Evolutionary conservation across 37 sponge, comb jelly and placozoan species (phyloP), one percentile per base, ranked within the genome.

Genomic region (Ephydatia muelleri): DNA sequence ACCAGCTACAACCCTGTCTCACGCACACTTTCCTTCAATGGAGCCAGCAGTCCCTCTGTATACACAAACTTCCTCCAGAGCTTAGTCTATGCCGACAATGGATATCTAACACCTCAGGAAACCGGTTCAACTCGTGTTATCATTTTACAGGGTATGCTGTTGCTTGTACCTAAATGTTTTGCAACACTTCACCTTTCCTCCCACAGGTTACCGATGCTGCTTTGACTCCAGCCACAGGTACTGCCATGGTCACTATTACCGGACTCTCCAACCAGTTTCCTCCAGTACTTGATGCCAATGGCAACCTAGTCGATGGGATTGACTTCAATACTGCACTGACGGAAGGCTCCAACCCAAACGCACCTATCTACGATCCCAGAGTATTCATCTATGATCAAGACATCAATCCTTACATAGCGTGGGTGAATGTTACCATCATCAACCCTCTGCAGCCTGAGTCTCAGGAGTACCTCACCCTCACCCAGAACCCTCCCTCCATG

Each of bases 231-330:
- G 57, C 57, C 1, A 57, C 57, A 57, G 57, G 57, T 14, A 57
- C 68, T 14, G 74, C 85, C 33, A 31, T 68, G 26, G 49, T 84
- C n/a, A 67, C n/a, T 27, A 38, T 90, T 21, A 80, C 33, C 34
- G 90, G 84, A 33, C 90, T 85, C 23, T 82, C 86, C n/a, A 92
- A 88, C 39, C 89, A 87, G 70, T 32, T 49, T 35, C 29, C 68
- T 48, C 94, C 94, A 8, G 75, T 87, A 33, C 37, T 93, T 38
- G 90, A 86, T 87, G 87, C 87, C 36, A 93, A 86, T 84, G 94
- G 94, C 11, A 77, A 57, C 13, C 31, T 38, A 29, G 76, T 71
- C 8, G 73, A 33, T 80, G 85, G 79, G 27, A 81, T 87, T 66
- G 73, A 93, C 70, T 90, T 73, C 39, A 6, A 66, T 3, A 77